These are phyloP conservation scores for Mustela nigripes DNA, from an alignment of 2,113 vertebrate genomes.

Conservation along the genomic window DNA sequence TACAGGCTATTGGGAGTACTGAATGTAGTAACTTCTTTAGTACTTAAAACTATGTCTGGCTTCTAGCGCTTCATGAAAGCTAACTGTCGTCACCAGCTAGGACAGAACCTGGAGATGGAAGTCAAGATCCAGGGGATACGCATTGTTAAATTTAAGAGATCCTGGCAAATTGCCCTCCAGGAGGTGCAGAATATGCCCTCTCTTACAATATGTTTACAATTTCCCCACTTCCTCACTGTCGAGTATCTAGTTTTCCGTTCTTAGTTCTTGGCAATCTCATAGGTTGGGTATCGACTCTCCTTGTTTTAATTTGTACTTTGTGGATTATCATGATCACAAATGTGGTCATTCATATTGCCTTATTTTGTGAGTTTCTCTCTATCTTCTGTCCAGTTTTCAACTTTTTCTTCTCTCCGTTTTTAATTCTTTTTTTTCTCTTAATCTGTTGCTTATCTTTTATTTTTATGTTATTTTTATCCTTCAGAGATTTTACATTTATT, in stretches of 20 bases:
- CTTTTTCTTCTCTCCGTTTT: neutral
- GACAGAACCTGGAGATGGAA: neutral
- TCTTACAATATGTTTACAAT: neutral
- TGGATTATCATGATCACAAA: neutral
- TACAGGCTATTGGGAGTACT: neutral
- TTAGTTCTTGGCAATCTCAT: neutral
- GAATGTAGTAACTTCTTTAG: too few relatives aligned
- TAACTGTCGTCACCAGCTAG: neutral
- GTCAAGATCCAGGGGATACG: neutral
- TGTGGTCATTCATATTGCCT: neutral
- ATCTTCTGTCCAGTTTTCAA: neutral
- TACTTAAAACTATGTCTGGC: neutral
- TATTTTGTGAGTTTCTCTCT: neutral
- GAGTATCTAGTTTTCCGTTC: neutral
- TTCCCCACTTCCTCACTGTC: neutral
- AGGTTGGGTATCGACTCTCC: neutral
- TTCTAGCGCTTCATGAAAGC: neutral
- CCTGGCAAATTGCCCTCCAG: neutral
- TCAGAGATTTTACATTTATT: neutral
- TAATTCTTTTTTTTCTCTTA: neutral
- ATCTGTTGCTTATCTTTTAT: neutral
- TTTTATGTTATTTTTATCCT: neutral
- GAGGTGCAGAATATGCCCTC: neutral
- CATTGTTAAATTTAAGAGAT: neutral
- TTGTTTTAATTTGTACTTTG: neutral